A percentile compares a stretch with the other conserved stretches of the same genome.
phyloP scores from a whole-genome alignment of 2,113 vertebrate species.

The Phaethornis superciliosus region DNA sequence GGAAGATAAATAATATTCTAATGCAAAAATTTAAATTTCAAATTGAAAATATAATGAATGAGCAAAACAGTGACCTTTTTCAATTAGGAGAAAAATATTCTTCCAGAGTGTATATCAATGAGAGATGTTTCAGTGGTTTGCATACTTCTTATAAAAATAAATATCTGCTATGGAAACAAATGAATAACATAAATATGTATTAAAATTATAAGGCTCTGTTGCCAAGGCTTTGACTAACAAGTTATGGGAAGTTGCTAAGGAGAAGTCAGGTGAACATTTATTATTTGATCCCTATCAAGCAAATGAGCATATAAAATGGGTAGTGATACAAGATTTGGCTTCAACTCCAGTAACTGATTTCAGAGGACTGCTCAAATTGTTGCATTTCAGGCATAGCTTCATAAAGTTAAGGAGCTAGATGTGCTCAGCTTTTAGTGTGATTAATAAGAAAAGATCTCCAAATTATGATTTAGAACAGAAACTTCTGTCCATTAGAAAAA shows the following conservation, averaged over 20 bases:
- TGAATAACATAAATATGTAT: conserved; percentile 64
- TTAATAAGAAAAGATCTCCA: neutral
- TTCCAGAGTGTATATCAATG: conserved; percentile 54
- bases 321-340: neutral
- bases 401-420: neutral
- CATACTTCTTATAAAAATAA: conserved; percentile 57
- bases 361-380: neutral
- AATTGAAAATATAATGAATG: conserved; percentile 53
- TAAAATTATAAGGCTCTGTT: conserved; percentile 47
- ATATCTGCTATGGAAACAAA: conserved; percentile 64
- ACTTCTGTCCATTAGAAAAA: neutral
- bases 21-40: conserved; percentile 59
- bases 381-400: neutral
- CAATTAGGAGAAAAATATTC: conserved; percentile 59
- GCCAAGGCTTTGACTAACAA: conserved; percentile 52
- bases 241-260: conserved; percentile 68
- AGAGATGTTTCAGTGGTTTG: conserved; percentile 35
- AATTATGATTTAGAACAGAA: neutral
- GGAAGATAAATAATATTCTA: conserved; percentile 46
- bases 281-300: conserved; percentile 46
- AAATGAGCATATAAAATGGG: conserved; percentile 35
- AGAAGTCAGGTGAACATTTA: conserved; percentile 68
- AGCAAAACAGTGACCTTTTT: conserved; percentile 58
- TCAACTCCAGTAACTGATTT: neutral
- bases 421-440: neutral